These are phyloP conservation scores for Drosophila longiperda DNA, from an alignment of 2,888 invertebrate genomes.

Conservation along the genomic window DNA sequence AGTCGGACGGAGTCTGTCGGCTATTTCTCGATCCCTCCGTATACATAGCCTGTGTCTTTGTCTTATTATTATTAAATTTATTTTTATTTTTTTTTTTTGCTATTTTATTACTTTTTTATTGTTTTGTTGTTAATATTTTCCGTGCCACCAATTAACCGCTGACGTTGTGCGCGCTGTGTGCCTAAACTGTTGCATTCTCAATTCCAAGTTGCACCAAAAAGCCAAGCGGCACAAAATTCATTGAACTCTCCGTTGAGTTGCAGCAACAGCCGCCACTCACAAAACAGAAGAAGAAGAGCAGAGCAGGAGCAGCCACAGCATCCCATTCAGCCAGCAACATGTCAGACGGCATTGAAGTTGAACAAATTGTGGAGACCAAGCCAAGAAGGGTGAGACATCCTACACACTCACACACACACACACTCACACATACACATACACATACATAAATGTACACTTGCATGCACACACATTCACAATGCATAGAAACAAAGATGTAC, in stretches of 20 bases:
- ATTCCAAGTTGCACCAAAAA: constrained; percentile 22
- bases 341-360: constrained; percentile 88
- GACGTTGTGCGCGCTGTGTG: constrained; percentile 29
- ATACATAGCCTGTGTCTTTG: constrained; percentile 40
- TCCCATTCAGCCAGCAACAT: constrained; percentile 66
- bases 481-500: constrained; percentile 1
- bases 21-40: constrained; percentile 38
- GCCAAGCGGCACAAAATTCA: constrained; percentile 50
- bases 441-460: not conserved
- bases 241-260: constrained; percentile 60
- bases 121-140: constrained; percentile 40
- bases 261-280: constrained; percentile 32
- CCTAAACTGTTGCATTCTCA: constrained; percentile 20
- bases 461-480: constrained; percentile 4
- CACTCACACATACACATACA: constrained; percentile 19
- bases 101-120: constrained; percentile 41
- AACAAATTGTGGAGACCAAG: constrained; percentile 87
- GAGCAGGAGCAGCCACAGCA: constrained; percentile 36
- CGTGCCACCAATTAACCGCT: constrained; percentile 21
- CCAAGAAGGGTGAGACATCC: constrained; percentile 87
- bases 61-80: constrained; percentile 22
- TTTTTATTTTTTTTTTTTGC: constrained; percentile 17
- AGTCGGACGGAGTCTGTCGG: constrained; percentile 75
- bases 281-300: constrained; percentile 26
- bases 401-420: constrained; percentile 30